Evolutionary conservation across 2,888 invertebrate genomes (phyloP).

Genomic region (Abscondita cerata): DNA sequence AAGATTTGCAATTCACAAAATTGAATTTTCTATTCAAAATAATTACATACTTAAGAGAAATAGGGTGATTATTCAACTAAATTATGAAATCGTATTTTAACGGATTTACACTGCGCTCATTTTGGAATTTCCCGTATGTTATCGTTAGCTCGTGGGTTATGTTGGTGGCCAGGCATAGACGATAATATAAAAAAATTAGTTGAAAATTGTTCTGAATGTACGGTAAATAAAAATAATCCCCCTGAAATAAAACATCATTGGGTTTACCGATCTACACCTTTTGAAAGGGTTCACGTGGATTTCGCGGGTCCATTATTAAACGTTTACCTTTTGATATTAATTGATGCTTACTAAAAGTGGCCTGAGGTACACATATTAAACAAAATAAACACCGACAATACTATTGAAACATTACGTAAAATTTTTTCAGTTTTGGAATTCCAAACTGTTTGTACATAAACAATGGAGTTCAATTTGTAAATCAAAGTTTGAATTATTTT

Average conservation of each 20-base stretch:
- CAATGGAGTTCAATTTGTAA: too few relatives aligned
- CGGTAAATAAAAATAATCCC: too few relatives aligned
- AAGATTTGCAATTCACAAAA: not conserved
- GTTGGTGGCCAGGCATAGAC: not conserved
- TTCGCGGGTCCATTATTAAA: not conserved
- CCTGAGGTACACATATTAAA: not conserved
- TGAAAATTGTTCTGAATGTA: not conserved
- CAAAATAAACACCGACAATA: not conserved
- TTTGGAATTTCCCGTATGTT: not conserved
- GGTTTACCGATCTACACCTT: not conserved
- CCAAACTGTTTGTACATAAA: not conserved
- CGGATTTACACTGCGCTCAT: too few relatives aligned
- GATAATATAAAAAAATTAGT: not conserved
- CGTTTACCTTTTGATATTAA: too few relatives aligned
- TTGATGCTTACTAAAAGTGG: not conserved
- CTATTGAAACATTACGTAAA: not conserved
- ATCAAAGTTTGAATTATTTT: too few relatives aligned
- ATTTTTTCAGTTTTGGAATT: not conserved
- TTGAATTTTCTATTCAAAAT: not conserved
- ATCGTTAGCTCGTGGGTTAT: not conserved
- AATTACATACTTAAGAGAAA: not conserved
- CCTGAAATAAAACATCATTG: not conserved
- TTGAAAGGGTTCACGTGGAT: not conserved
- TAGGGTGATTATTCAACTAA: too few relatives aligned
- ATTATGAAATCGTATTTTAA: too few relatives aligned